A percentile compares a stretch with the other conserved stretches of the same genome.
Conservation (phyloP, 2,113 vertebrate species). For the Dromiciops gliroides region DNA sequence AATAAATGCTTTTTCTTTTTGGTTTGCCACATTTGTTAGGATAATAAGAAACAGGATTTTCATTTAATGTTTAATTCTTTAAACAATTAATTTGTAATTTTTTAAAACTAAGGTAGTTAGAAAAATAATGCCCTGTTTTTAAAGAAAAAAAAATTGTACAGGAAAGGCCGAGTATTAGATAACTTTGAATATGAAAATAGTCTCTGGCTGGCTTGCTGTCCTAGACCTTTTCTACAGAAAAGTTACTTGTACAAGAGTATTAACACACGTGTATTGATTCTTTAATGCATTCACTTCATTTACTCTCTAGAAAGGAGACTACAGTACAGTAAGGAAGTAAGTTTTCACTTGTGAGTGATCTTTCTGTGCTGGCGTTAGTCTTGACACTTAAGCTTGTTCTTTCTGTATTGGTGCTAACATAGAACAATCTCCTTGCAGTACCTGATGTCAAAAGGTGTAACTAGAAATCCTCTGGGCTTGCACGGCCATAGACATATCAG, state of each 20-base stretch:
- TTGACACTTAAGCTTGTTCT: constrained; percentile 37
- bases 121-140: constrained; percentile 77
- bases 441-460: constrained; percentile 22
- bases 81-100: constrained; percentile 50
- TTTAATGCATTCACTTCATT: constrained; percentile 48
- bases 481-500: not conserved
- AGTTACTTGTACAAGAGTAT: constrained; percentile 49
- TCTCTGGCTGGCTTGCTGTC: constrained; percentile 61
- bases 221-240: constrained; percentile 41
- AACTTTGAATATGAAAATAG: not conserved
- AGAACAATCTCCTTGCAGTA: constrained; percentile 13
- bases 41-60: constrained; percentile 71
- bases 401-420: constrained; percentile 62
- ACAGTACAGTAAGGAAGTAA: constrained; percentile 36
- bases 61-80: constrained; percentile 64
- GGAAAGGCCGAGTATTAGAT: constrained; percentile 64
- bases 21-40: constrained; percentile 75
- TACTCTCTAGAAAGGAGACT: constrained; percentile 20
- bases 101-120: constrained; percentile 73
- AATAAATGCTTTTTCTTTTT: constrained; percentile 48
- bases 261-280: constrained; percentile 57
- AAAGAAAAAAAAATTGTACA: constrained; percentile 74
- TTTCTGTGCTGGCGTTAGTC: constrained; percentile 47
- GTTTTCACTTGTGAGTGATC: constrained; percentile 28
- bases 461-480: not conserved